phyloP scores from a whole-genome alignment of 2,113 vertebrate species.

The Cryptoleucopteryx plumbea region DNA sequence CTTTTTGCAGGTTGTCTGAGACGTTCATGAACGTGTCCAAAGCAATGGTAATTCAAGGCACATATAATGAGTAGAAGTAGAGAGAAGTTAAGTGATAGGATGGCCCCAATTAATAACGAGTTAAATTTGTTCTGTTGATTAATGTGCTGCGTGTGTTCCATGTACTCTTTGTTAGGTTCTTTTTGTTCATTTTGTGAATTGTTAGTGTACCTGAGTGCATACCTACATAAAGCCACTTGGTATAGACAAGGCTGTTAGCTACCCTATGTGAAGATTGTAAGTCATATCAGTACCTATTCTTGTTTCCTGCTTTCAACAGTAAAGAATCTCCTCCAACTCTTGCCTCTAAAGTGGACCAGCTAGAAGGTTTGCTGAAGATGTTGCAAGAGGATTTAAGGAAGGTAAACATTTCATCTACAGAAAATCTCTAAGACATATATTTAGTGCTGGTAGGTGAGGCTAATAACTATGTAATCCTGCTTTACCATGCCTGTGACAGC shows the following conservation, averaged over 20 bases:
- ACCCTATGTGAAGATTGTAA: not conserved
- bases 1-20: not conserved
- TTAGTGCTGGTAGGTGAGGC: not conserved
- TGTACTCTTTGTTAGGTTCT: not conserved
- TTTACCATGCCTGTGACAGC: not conserved
- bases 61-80: not conserved
- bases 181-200: not conserved
- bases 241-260: not conserved
- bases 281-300: not conserved
- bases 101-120: not conserved
- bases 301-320: slow-evolving; percentile 63
- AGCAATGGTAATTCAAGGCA: not conserved
- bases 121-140: not conserved
- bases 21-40: not conserved
- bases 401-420: slow-evolving; percentile 66
- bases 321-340: slow-evolving; percentile 87
- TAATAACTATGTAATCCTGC: not conserved
- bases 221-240: not conserved
- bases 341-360: slow-evolving; percentile 88
- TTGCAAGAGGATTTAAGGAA: slow-evolving; percentile 92
- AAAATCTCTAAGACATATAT: not conserved
- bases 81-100: not conserved
- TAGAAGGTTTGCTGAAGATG: slow-evolving; percentile 90
- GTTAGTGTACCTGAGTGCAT: not conserved
- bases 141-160: not conserved